Evolutionary conservation across 2,113 vertebrate species (phyloP).

Genomic region (Corynorhinus townsendii): DNA sequence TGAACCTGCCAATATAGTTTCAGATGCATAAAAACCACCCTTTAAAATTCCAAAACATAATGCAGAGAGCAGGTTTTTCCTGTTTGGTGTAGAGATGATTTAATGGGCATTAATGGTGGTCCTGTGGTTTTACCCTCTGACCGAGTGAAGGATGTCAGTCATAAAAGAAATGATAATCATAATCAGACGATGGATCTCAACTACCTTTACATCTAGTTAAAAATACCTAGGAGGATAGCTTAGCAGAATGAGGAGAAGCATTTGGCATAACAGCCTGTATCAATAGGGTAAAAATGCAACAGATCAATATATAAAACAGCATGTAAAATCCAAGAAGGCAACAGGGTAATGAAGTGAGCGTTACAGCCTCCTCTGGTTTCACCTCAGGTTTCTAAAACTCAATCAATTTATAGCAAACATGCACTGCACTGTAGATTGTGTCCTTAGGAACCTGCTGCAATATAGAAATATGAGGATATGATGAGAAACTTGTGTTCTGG

Average conservation of each 20-base stretch:
- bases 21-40: constrained; percentile 47
- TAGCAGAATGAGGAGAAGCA: background rate
- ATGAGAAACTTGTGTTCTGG: background rate
- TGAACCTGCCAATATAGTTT: constrained; percentile 28
- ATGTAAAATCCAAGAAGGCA: constrained; percentile 45
- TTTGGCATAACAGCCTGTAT: background rate
- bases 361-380: constrained; percentile 3
- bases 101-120: constrained; percentile 5
- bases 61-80: constrained; percentile 12
- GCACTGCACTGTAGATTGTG: background rate
- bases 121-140: background rate
- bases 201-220: background rate
- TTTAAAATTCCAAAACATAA: background rate
- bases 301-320: constrained; percentile 49
- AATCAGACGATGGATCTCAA: background rate
- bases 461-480: background rate
- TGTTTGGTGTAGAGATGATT: constrained; percentile 23
- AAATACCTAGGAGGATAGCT: constrained; percentile 8
- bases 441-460: background rate
- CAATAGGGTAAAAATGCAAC: constrained; percentile 16
- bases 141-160: background rate
- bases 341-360: constrained; percentile 22
- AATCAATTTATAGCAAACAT: background rate
- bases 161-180: background rate
- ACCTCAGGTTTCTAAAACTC: background rate